phyloP scores from a whole-genome alignment of 2,113 vertebrate species.

The Barbus barbus region DNA sequence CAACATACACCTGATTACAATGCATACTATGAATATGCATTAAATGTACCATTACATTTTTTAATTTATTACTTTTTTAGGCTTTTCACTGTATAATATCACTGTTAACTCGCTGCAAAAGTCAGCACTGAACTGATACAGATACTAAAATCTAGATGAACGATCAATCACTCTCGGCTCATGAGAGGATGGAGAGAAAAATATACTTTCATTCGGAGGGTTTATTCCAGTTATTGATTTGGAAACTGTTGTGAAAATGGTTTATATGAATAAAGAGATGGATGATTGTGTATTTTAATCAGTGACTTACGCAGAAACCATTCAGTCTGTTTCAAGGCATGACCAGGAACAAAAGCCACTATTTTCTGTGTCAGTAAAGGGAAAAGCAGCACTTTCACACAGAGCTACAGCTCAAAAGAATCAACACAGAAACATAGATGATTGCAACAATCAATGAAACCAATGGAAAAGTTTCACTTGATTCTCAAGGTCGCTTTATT shows the following conservation, averaged over 20 bases:
- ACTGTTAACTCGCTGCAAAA: no score
- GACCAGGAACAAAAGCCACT: neutral
- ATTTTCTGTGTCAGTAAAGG: constrained; percentile 7
- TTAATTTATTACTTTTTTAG: neutral
- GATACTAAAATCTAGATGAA: neutral
- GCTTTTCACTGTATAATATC: neutral
- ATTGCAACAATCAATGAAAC: neutral
- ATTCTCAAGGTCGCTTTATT: neutral
- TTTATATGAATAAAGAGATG: constrained; percentile 9
- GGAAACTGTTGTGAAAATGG: neutral
- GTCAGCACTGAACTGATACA: no score
- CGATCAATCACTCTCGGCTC: neutral
- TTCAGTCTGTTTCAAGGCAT: neutral
- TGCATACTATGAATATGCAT: no score
- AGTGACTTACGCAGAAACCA: neutral
- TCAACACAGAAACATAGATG: neutral
- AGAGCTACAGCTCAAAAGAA: neutral
- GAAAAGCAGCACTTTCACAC: neutral
- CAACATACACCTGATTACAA: no score
- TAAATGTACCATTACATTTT: no score
- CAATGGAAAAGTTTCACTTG: neutral
- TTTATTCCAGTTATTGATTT: neutral
- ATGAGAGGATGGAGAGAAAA: neutral
- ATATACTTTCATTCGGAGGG: neutral
- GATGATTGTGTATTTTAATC: constrained; percentile 23